Base-by-base conservation (phyloP, 2,888 invertebrate species). In the Amphipyra tragopoginis region DNA sequence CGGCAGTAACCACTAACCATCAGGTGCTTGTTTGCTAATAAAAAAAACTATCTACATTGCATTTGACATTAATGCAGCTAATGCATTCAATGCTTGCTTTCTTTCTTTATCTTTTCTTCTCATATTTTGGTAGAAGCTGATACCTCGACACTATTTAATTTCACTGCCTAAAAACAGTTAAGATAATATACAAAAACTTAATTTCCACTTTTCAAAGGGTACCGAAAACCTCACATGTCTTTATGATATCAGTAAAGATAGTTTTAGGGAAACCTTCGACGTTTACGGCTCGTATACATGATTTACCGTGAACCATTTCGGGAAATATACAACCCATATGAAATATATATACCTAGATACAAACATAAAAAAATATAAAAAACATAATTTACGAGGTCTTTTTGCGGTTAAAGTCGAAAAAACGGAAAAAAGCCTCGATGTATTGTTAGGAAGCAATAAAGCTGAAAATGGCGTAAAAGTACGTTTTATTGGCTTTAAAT, bases 271-370 rank as follows among this genome's bases (percentile, higher is more conserved):
- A 86, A 87, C 84, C 79, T 85, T 85, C 72, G 86, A 90, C 90
- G 63, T 86, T 90, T 88, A 91, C 87, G 83, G 87, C 79, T 76
- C 80, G 81, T 89, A 86, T 88, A 90, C 79, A 86, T 88, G 91
- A 92, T 78, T 89, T 87, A 92, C 57, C 75, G 79, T 79, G 75
- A 81, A 81, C 86, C 86, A 84, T 90, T 90, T 84, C 77, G 83
- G 84, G 74, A 79, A 81, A 78, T 81, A 80, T 80, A 80, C 75
- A 79, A 81, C 79, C 80, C 68, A 74, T 72, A 82, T 65, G 64
- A 58, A 66, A 40, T 36, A 34, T 49, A 65, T 42, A 34, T 52
- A n/a, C n/a, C n/a, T n/a, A n/a, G n/a, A n/a, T n/a, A 75, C 45
- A 55, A 59, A 76, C 43, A 57, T 72, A 68, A 58, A 69, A 59